Base-by-base conservation (phyloP, 2,888 invertebrate genomes). In the Lobophora halterata region DNA sequence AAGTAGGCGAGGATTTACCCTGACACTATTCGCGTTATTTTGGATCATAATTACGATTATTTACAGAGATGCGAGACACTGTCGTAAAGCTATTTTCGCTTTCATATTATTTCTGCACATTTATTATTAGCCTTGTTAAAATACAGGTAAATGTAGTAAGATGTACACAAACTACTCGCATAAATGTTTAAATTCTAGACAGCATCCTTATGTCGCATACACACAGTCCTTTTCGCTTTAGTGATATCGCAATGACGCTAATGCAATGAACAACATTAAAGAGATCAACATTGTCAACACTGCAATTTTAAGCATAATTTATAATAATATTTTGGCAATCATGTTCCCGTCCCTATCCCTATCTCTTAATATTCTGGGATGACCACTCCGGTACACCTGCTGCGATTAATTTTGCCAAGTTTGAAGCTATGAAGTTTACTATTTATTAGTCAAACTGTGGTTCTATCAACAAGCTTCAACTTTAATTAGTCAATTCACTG, bases 331-430 rank as follows among this genome's bases (percentile, higher is more conserved):
- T 33, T 43, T 33, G 43, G 43, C 37, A 33, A 23, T 17, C 7
- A 9, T 9, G 13, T 7, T 8, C 8, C 6, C 14, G 23, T 29
- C 19, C 12, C 19, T 24, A 27, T 29, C 16, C 10, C 7, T n/a
- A n/a, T n/a, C n/a, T n/a, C 20, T 7, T 36, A 27, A 36, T 29
- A 25, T 17, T 32, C 17, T 20, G 19, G 36, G 36, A 32, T 42
- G 42, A 24, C 24, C 36, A 9, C 11, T 27, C 32, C 26, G 9
- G 27, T 17, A 20, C 43, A 52, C 44, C 49, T 41, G 47, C 29
- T 33, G 46, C 49, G 35, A 64, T 57, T 53, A 55, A 54, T 63
- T 52, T 52, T 33, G 44, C 49, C 37, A 55, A 57, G 46, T 51
- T 51, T 49, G 47, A 41, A 27, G 27, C 7, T 18, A 4, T 23